Evolutionary conservation across 1,140 invertebrate species (phyloP).

Genomic region (Cherax quadricarinatus): DNA sequence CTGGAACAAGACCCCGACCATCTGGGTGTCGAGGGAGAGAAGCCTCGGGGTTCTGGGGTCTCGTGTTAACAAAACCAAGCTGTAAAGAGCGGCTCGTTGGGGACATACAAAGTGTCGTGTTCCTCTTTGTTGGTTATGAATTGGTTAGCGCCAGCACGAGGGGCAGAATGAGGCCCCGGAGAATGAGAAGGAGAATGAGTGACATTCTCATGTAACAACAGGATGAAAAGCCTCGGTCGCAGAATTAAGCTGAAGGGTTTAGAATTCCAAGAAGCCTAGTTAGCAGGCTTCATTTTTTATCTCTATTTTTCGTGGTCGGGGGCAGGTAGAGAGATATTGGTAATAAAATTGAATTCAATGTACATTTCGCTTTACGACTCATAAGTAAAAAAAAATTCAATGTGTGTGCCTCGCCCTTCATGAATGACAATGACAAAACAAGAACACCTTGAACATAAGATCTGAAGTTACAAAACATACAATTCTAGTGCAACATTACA

Average conservation of each 20-base stretch:
- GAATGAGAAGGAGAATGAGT: conserved; percentile 55
- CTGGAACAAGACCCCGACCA: background rate
- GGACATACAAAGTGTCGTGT: conserved; percentile 55
- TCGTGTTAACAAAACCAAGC: conserved; percentile 13
- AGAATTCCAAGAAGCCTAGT: conserved; percentile 44
- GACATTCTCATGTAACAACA: conserved; percentile 30
- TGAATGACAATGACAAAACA: background rate
- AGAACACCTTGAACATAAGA: background rate
- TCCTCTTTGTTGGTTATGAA: conserved; percentile 42
- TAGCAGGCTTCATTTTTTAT: conserved; percentile 3
- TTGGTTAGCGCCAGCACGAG: conserved; percentile 23
- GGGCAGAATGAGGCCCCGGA: conserved; percentile 11
- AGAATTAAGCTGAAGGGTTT: conserved; percentile 42
- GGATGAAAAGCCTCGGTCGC: conserved; percentile 39
- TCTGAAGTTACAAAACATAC: background rate
- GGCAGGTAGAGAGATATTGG: background rate
- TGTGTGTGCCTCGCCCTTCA: background rate
- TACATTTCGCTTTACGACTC: too few relatives aligned
- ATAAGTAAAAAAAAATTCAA: background rate
- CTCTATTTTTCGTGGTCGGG: conserved; percentile 21
- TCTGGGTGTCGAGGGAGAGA: background rate
- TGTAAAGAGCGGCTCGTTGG: conserved; percentile 18
- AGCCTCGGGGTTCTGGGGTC: background rate
- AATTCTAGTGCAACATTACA: background rate
- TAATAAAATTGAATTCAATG: background rate